Evolutionary conservation across 2,888 invertebrate species (phyloP), one percentile per base, ranked within the genome.

Genomic region (Lordiphosa andalusiaca): DNA sequence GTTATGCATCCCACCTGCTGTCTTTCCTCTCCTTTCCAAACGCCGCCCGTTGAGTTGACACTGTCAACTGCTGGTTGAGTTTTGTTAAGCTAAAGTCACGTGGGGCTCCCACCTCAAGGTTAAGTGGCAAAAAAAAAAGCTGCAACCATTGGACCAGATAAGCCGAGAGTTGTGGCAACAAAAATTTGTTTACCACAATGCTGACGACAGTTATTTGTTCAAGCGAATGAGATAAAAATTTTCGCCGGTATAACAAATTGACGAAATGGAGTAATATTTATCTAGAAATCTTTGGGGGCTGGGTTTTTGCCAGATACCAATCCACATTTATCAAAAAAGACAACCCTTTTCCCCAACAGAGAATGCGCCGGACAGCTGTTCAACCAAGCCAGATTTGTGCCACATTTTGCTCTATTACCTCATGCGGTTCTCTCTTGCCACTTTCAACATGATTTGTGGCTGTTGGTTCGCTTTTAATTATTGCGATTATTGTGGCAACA

Each of bases 401-500:
- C 65, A 77, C 53, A 75, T 71, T 75, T 74, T 59, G 53, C 60
- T 65, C 69, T 69, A 75, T 77, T 75, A 65, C 60, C 49, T 60
- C 56, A 37, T 30, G 30, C 30, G 49, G 41, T 53, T 59, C 42
- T 41, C 51, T 40, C 12, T 38, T 44, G 42, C 46, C 37, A 36
- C 49, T 50, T 47, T 49, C 58, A 49, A 49, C 72, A 73, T 71
- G 76, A 80, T 71, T 76, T 77, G 76, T 73, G 58, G 61, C 63
- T 54, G 37, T 30, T 52, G 62, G 58, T 52, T 66, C 59, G 68
- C 76, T 76, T 76, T 75, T 76, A 76, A 76, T 76, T 76, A 76
- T 76, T 73, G 76, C 76, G 76, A 76, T 76, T 76, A 78, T 75
- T 78, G 80, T 73, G 75, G 75, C 75, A 78, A 57, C 73, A 78